Percentiles rank a stretch among this genome's conserved stretches.
phyloP scores from a whole-genome alignment of 2,797 vertebrate genomes.

The Capromys pilorides region DNA sequence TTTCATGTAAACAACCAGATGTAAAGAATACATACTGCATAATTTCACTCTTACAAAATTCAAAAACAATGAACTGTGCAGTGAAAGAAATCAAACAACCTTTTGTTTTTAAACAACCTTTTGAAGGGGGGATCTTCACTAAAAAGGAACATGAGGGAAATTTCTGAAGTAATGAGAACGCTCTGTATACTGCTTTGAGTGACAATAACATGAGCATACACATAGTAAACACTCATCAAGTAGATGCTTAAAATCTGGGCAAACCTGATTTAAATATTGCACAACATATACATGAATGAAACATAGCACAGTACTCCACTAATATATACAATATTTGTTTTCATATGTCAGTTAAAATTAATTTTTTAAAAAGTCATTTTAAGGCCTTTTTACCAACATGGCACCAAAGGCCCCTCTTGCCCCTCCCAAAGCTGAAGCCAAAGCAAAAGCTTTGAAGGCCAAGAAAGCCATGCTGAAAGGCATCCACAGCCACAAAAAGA shows the following conservation, averaged over 20 bases:
- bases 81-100: not conserved
- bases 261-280: not conserved
- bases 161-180: not conserved
- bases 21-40: not conserved
- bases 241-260: not conserved
- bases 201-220: not conserved
- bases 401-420: no score
- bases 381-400: no score
- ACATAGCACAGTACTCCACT: not conserved
- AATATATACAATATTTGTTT: not conserved
- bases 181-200: not conserved
- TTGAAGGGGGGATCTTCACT: not conserved
- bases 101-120: not conserved
- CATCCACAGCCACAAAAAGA: no score
- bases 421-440: no score
- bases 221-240: slow-evolving; percentile 8
- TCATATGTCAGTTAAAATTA: not conserved
- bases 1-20: not conserved
- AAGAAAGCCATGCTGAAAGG: no score
- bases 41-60: slow-evolving; percentile 32
- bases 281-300: not conserved
- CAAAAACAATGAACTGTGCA: not conserved
- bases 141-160: not conserved
- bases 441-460: no score
- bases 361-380: not conserved